These are phyloP conservation scores for Pithecia hirsuta DNA, from an alignment of 2,797 vertebrate genomes.

Conservation along the genomic window DNA sequence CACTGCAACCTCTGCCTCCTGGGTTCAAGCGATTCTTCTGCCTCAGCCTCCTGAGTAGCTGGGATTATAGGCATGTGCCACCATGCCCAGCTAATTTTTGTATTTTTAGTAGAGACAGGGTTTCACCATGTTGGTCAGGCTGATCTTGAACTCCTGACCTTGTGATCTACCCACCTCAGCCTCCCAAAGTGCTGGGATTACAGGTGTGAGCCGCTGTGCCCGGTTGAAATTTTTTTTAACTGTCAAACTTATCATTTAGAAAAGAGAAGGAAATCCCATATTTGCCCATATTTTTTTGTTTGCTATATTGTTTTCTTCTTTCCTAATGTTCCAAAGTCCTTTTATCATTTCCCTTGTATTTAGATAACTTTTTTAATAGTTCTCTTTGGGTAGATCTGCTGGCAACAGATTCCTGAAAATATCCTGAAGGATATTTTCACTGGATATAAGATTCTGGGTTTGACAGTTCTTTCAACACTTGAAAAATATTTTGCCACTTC, in stretches of 20 bases:
- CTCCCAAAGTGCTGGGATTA: background rate
- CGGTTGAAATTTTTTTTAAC: background rate
- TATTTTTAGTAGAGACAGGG: background rate
- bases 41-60: background rate
- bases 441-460: background rate
- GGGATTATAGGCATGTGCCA: background rate
- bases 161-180: background rate
- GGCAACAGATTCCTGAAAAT: background rate
- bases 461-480: background rate
- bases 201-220: background rate
- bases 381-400: background rate
- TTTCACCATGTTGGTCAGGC: background rate
- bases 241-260: background rate
- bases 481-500: background rate
- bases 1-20: background rate
- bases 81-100: background rate
- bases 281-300: background rate
- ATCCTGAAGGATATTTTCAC: background rate
- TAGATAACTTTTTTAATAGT: background rate
- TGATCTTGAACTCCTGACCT: background rate
- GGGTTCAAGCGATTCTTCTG: background rate
- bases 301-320: background rate
- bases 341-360: constrained; percentile 1
- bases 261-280: background rate
- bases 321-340: background rate